phyloP scores from a whole-genome alignment of 2,888 invertebrate genomes.

The Anthrax anthrax region DNA sequence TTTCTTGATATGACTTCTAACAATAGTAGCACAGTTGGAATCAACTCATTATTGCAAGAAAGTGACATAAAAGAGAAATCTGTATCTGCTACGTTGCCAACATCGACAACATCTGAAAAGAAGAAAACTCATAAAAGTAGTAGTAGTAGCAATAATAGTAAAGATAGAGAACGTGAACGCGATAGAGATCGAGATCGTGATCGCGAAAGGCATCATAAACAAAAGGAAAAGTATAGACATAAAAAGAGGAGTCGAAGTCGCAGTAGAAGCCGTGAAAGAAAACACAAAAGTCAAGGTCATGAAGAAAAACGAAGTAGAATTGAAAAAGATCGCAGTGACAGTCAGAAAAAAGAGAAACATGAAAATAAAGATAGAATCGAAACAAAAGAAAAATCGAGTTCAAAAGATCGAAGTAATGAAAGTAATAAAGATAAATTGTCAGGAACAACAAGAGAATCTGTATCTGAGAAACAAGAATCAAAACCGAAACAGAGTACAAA shows the following conservation, averaged over 20 bases:
- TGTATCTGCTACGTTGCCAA: no score
- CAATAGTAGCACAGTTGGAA: no score
- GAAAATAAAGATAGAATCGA: not conserved
- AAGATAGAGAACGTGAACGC: slow-evolving; percentile 19
- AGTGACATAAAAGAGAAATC: not conserved
- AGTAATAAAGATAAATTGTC: no score
- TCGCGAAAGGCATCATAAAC: slow-evolving; percentile 22
- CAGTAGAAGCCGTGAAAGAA: slow-evolving; percentile 23
- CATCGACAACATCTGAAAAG: not conserved
- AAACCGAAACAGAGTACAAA: slow-evolving; percentile 8
- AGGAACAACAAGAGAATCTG: no score
- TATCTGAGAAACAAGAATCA: slow-evolving; percentile 11
- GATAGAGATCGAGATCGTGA: slow-evolving; percentile 7
- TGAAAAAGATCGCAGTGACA: slow-evolving; percentile 7
- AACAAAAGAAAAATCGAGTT: no score
- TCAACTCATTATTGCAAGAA: no score
- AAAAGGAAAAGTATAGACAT: slow-evolving; percentile 18
- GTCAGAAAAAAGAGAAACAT: not conserved
- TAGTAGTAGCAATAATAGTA: slow-evolving; percentile 6
- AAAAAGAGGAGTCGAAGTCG: slow-evolving; percentile 24
- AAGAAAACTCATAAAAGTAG: not conserved
- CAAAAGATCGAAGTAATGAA: no score
- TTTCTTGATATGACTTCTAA: not conserved
- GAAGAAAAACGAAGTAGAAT: slow-evolving; percentile 1
- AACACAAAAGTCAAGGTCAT: slow-evolving; percentile 25